phyloP scores from a whole-genome alignment of 2,888 invertebrate species.

The Harpalus rufipes region DNA sequence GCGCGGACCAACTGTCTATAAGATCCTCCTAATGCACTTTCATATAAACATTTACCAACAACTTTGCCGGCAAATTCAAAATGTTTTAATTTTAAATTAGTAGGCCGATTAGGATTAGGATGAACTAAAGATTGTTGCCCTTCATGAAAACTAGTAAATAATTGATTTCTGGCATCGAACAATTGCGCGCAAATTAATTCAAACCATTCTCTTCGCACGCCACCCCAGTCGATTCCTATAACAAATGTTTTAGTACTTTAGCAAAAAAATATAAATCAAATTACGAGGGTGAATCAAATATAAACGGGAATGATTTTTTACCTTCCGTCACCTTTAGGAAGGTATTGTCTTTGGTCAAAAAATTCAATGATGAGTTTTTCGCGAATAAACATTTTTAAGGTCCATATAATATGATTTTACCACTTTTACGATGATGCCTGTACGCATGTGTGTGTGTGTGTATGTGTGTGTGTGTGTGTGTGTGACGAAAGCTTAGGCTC shows the following conservation, averaged over 20 bases:
- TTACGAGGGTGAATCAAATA: no score
- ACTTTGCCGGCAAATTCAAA: constrained; percentile 96
- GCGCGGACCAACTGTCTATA: constrained; percentile 95
- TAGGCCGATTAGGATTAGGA: constrained; percentile 89
- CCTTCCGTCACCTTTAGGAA: no score
- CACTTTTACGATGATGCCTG: no score
- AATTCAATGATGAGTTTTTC: no score
- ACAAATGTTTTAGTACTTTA: not conserved
- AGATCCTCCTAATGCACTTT: constrained; percentile 93
- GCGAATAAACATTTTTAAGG: no score
- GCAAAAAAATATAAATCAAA: no score
- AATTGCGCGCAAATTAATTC: constrained; percentile 92
- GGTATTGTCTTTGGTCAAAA: no score
- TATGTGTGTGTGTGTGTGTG: no score
- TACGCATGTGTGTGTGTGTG: no score
- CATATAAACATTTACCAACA: constrained; percentile 96
- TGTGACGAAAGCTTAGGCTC: no score
- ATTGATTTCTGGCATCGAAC: constrained; percentile 90
- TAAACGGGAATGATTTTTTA: no score
- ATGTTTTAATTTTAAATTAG: constrained; percentile 90
- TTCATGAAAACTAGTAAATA: constrained; percentile 93
- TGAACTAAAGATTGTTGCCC: constrained; percentile 93
- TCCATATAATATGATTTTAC: no score
- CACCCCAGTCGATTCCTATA: constrained; percentile 95
- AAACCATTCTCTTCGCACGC: constrained; percentile 96